Base-by-base conservation (phyloP, 2,888 invertebrate species). In the Lasioglossum vierecki region DNA sequence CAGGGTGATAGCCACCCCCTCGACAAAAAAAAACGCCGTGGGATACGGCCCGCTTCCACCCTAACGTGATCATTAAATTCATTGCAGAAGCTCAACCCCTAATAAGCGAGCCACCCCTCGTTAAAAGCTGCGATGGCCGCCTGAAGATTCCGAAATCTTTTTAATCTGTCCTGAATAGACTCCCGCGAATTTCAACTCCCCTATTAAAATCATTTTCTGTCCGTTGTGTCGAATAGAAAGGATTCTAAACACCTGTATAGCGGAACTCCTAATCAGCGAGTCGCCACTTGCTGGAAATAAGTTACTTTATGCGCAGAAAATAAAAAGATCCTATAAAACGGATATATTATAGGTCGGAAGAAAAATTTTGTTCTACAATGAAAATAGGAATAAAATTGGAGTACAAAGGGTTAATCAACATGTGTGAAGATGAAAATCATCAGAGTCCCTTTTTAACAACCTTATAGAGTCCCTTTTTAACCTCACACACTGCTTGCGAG, bases 1-100 rank as follows among this genome's bases (percentile, higher is more conserved):
- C 63, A 49, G 79, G 76, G 30, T 57, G 71, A 77, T 22, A 22
- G n/a, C 73, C 49, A n/a, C 49, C 74, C 35, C 18, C 18, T 22
- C 44, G 22, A 26, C 60, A 26, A 18, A 41, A 26, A 18, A 41
- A 39, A 39, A 41, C 68, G 18, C 11, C 26, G 41, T 49, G 26
- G 41, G 41, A 13, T 30, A 4, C 26, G 11, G 22, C 60, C 49
- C 39, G n/a, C 6, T 73, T 46, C 18, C 60, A 9, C 41, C 41
- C 44, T 68, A 68, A 68, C 68, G 22, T 22, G 44, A 71, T 71
- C 71, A 71, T 71, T 26, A 9, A 11, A 30, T 60, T 80, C 49
- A 22, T 80, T 39, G 22, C 35, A 39, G 44, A 46, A 22, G 22
- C 39, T 68, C 22, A 9, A 39, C 39, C 39, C 68, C 68, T 68